Base-by-base conservation (phyloP, 2,888 invertebrate genomes). In the Lacanobia oleracea region DNA sequence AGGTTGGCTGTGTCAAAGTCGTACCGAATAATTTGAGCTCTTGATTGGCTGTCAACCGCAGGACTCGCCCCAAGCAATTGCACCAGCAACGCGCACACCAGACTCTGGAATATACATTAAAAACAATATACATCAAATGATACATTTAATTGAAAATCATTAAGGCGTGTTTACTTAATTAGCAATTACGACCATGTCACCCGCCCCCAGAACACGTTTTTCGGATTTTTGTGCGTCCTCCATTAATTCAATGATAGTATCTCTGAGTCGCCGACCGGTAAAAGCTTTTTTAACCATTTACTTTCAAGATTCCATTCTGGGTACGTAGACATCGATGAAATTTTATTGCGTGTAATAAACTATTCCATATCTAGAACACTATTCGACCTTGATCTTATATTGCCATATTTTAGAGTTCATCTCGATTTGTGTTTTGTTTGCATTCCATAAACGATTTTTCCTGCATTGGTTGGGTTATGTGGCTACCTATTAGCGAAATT, bases 1-100 rank as follows among this genome's bases (percentile, higher is more conserved):
- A 95, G 90, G 77, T 93, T 91, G 5, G 88, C 86, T 37, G 94
- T 94, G 54, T 95, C 92, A 76, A 90, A 89, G 40, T 94, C 90
- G 72, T 94, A 94, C n/a, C 84, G 87, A 23, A 94, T 27, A 1
- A 94, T 91, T 88, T 95, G 94, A 2, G 93, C 88, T 60, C 79
- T 87, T 10, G 93, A 81, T 62, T 91, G 90, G 65, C 86, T 91
- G 64, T 89, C 87, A 9, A 92, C 85, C 48, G 81, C 83, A 16
- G 94, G 93, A 69, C 83, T 91, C 57, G 91, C 90, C 33, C 84
- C 82, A 9, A 88, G 75, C 75, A 88, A 77, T 33, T 89, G 89
- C 60, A 88, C 86, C 82, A 92, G 67, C 62, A 91, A 60, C 2
- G 88, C 76, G 7, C 88, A 81, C 27, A 88, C 84, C 10, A 92